Conservation (phyloP, 2,888 invertebrate species). For the Margaritifera margaritifera region DNA sequence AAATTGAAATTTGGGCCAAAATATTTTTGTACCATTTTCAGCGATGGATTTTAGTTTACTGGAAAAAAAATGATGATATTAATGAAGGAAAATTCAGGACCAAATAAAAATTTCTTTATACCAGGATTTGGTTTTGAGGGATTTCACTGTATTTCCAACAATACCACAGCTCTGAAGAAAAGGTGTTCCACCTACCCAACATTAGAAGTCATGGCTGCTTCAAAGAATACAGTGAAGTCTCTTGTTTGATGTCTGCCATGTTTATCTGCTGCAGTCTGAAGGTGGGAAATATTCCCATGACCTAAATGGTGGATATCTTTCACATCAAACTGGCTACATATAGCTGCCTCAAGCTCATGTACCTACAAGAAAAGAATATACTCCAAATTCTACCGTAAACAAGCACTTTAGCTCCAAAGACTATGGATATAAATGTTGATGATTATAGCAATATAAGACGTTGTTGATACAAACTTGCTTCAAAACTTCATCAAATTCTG, state of each 20-base stretch:
- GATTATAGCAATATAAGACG: too few relatives aligned
- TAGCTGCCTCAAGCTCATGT: slow-evolving; percentile 49
- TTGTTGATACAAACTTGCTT: too few relatives aligned
- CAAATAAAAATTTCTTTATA: too few relatives aligned
- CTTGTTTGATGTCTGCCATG: slow-evolving; percentile 45
- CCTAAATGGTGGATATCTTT: slow-evolving; percentile 62
- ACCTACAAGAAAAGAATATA: slow-evolving; percentile 33
- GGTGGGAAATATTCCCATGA: slow-evolving; percentile 55
- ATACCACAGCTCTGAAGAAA: neutral
- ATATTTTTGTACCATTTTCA: too few relatives aligned
- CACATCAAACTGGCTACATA: slow-evolving; percentile 65
- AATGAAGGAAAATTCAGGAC: too few relatives aligned
- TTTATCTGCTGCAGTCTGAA: slow-evolving; percentile 46
- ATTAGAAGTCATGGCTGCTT: slow-evolving; percentile 53
- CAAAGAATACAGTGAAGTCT: slow-evolving; percentile 57
- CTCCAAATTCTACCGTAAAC: neutral
- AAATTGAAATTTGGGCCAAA: too few relatives aligned
- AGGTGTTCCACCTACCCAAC: slow-evolving; percentile 35
- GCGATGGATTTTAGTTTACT: too few relatives aligned
- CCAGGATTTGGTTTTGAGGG: neutral
- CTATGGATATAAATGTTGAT: too few relatives aligned
- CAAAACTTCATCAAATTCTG: too few relatives aligned
- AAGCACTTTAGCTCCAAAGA: too few relatives aligned
- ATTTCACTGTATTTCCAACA: neutral
- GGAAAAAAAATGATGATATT: too few relatives aligned